Evolutionary conservation across 2,888 invertebrate genomes (phyloP).

Genomic region (Antheraea assamensis): DNA sequence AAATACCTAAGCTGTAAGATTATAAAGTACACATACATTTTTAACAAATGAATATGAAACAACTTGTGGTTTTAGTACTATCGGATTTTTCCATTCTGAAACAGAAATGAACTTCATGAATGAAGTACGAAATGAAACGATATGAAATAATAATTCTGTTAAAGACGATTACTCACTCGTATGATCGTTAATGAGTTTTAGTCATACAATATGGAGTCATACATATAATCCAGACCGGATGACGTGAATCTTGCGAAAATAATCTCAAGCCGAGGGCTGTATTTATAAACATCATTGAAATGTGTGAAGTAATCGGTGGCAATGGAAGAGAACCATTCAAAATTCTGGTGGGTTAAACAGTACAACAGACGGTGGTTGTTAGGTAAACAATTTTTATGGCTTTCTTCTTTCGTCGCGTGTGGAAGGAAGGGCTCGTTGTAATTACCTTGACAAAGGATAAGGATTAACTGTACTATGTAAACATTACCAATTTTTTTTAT

Average conservation of each 20-base stretch:
- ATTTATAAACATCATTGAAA: slow-evolving; percentile 62
- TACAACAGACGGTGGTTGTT: slow-evolving; percentile 32
- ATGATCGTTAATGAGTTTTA: slow-evolving; percentile 57
- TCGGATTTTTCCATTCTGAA: slow-evolving; percentile 2
- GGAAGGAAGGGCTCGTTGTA: slow-evolving; percentile 24
- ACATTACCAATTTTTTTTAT: slow-evolving; percentile 14
- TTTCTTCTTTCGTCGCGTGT: slow-evolving; percentile 29
- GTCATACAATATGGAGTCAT: slow-evolving; percentile 67
- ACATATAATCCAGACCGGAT: slow-evolving; percentile 62
- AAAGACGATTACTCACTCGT: slow-evolving; percentile 58
- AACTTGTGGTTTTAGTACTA: not conserved
- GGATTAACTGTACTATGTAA: slow-evolving; percentile 25
- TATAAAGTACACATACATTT: not conserved
- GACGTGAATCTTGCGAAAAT: slow-evolving; percentile 73
- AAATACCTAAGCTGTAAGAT: not conserved
- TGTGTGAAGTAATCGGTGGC: slow-evolving; percentile 52
- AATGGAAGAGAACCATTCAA: slow-evolving; percentile 45
- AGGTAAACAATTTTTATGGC: slow-evolving; percentile 39
- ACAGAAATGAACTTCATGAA: slow-evolving; percentile 13
- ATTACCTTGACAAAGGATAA: slow-evolving; percentile 27
- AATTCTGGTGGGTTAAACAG: slow-evolving; percentile 34
- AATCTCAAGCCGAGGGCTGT: slow-evolving; percentile 54
- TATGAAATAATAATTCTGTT: slow-evolving; percentile 21
- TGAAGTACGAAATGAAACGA: slow-evolving; percentile 19
- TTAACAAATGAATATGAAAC: not conserved